These are phyloP conservation scores for Reticulitermes speratus DNA, from an alignment of 1,140 invertebrate genomes.

Conservation along the genomic window DNA sequence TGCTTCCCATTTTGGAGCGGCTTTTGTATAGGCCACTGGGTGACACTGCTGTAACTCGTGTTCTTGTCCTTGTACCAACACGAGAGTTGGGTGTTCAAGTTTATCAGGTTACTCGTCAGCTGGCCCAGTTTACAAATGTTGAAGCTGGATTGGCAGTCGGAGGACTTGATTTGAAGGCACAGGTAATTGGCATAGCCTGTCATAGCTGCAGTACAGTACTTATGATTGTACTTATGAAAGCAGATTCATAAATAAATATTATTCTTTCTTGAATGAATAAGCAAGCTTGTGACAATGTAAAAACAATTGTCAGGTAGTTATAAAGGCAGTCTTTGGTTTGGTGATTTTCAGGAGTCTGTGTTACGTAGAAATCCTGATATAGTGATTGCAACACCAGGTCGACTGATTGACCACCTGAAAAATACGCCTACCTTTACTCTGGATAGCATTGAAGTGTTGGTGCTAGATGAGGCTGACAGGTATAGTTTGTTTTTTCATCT, in stretches of 20 bases:
- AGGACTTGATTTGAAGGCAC: conserved; percentile 91
- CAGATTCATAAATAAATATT: too few relatives aligned
- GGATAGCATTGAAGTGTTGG: conserved; percentile 88
- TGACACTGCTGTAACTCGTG: conserved; percentile 70
- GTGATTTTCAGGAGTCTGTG: conserved; percentile 66
- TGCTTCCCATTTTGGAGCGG: conserved; percentile 94
- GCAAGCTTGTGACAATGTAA: too few relatives aligned
- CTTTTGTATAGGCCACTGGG: conserved; percentile 73
- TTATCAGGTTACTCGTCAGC: conserved; percentile 88
- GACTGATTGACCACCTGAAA: conserved; percentile 95
- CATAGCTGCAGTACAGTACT: background rate
- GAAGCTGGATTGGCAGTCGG: conserved; percentile 84
- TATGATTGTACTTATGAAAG: conserved; percentile 10
- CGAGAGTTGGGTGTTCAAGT: conserved; percentile 94
- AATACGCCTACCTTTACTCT: conserved; percentile 92
- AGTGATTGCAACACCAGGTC: conserved; percentile 96
- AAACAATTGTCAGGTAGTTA: too few relatives aligned
- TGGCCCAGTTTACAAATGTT: conserved; percentile 83
- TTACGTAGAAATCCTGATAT: conserved; percentile 91
- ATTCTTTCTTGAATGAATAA: too few relatives aligned
- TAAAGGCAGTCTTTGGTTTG: background rate
- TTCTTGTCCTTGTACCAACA: conserved; percentile 93
- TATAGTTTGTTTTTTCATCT: conserved; percentile 42
- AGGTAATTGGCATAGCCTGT: conserved; percentile 51
- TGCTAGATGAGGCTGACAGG: conserved; percentile 94